Base-by-base conservation (phyloP, 2,113 vertebrate species). In the Suncus etruscus region DNA sequence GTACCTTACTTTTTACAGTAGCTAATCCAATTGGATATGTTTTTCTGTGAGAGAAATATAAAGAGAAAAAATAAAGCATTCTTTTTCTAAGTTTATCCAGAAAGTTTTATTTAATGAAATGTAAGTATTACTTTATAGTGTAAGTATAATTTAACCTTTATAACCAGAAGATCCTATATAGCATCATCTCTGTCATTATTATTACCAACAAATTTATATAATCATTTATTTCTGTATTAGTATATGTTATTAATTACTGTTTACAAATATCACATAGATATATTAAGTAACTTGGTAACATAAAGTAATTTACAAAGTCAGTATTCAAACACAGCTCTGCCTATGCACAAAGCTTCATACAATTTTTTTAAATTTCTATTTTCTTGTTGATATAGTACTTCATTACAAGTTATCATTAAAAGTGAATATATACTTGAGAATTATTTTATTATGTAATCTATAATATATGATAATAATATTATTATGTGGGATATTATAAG, bases 201-300 rank as follows among this genome's bases (percentile, higher is more conserved):
- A 88, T 78, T 82, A 69, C 11, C 22, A 81, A 32, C 50, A 25
- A 66, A 61, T 66, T 87, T 61, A 5, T 22, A 22, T 61, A 7
- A 61, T 61, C 22, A 16, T 61, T 61, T 84, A 20, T 39, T 39
- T 3, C 39, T 39, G 39, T 39, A 39, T 39, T 39, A 39, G 39
- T 39, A 39, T 27, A 27, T 47, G 39, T 47, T n/a, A 76, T 20
- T 63, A 78, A 54, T 61, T 61, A 20, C 8, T 74, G 72, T 68
- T 92, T 86, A 47, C 47, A 93, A 58, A 80, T 39, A 16, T 22
- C 48, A 24, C 50, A 73, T 5, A 72, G 68, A 86, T 51, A 79
- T 50, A 1, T 39, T 70, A 65, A 79, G 15, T 87, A 31, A 82
- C 16, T 77, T 50, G 31, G 29, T 11, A 47, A 63, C 81, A 22